Evolutionary conservation across 1,140 invertebrate species (phyloP).

Genomic region (Magallana angulata): DNA sequence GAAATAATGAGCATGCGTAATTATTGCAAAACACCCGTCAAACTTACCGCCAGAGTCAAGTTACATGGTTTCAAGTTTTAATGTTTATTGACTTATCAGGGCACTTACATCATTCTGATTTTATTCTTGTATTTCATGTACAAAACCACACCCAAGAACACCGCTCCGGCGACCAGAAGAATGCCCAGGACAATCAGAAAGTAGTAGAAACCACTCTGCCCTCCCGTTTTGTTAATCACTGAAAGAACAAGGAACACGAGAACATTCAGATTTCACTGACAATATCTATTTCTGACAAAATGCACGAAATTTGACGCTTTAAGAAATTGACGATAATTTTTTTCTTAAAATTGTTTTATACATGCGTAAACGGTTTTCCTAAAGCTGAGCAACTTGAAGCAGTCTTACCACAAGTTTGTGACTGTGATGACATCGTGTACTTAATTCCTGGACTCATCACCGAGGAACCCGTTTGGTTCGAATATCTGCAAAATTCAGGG

Average conservation of each 20-base stretch:
- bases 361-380: neutral
- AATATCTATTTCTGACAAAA: too few species aligned
- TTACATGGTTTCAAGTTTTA: too few species aligned
- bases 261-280: too few species aligned
- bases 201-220: conserved; percentile 5
- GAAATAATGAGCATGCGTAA: neutral
- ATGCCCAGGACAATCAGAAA: conserved; percentile 21
- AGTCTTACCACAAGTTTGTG: conserved; percentile 21
- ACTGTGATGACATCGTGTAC: conserved; percentile 20
- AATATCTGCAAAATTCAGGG: conserved; percentile 16
- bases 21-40: too few species aligned
- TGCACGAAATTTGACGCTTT: neutral
- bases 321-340: neutral
- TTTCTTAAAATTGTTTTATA: neutral
- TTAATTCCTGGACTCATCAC: conserved; percentile 20
- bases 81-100: too few species aligned
- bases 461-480: conserved; percentile 4
- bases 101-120: conserved; percentile 36
- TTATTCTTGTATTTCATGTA: conserved; percentile 28
- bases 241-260: neutral
- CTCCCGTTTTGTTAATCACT: neutral
- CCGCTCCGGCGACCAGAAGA: neutral
- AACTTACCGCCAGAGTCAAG: too few species aligned
- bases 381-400: too few species aligned
- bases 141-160: neutral